A percentile compares a stretch with the other conserved stretches of the same genome.
These are phyloP conservation scores for Pteromalus puparum DNA, from an alignment of 1,140 invertebrate species.

Conservation along the genomic window DNA sequence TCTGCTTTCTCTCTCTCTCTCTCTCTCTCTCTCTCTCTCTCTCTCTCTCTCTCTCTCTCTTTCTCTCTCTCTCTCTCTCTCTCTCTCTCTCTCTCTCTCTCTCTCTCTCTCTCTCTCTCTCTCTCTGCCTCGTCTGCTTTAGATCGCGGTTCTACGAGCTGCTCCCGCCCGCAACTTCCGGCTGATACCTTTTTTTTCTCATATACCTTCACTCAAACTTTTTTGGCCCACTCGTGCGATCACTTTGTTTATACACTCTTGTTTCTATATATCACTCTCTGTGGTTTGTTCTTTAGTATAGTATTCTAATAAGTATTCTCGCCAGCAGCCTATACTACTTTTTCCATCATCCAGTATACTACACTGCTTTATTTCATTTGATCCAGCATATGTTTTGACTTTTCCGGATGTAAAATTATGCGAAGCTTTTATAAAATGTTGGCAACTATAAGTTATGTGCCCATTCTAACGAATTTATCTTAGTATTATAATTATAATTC, in stretches of 20 bases:
- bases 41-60: conserved; percentile 38
- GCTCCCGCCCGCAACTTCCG: too few relatives aligned
- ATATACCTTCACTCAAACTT: background rate
- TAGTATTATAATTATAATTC: too few relatives aligned
- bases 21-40: conserved; percentile 34
- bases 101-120: conserved; percentile 34
- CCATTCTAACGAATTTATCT: too few relatives aligned
- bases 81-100: conserved; percentile 34
- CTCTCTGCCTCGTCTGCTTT: background rate
- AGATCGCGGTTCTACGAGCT: background rate
- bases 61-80: conserved; percentile 34
- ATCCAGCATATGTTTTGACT: too few relatives aligned
- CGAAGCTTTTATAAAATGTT: too few relatives aligned
- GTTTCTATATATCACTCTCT: background rate
- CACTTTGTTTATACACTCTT: background rate
- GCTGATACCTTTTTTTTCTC: background rate
- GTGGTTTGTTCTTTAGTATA: background rate
- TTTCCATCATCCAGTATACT: too few relatives aligned
- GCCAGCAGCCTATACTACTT: too few relatives aligned
- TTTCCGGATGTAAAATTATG: too few relatives aligned
- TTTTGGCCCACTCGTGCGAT: background rate
- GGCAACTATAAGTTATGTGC: too few relatives aligned
- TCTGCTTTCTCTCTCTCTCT: conserved; percentile 39
- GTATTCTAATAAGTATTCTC: too few relatives aligned
- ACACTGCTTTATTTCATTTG: too few relatives aligned